Percentiles rank a stretch among this genome's conserved stretches.
Evolutionary conservation across 2,113 vertebrate genomes (phyloP).

Genomic region (Gallinago jamesoni): DNA sequence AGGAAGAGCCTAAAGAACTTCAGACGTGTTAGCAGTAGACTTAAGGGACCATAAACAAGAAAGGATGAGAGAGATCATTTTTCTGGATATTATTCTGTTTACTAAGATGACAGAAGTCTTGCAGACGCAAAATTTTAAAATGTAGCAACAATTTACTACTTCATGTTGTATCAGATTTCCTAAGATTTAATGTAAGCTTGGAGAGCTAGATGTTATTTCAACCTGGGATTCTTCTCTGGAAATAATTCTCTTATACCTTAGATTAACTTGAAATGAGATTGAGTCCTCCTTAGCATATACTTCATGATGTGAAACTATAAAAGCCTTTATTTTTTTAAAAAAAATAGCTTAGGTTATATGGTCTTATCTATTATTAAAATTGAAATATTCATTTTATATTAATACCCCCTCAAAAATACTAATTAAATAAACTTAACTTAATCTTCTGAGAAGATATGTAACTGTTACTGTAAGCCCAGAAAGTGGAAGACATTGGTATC

Average conservation of each 20-base stretch:
- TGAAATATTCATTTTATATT: neutral
- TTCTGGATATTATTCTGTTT: neutral
- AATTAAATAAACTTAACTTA: neutral
- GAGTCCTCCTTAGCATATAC: neutral
- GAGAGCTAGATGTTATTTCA: neutral
- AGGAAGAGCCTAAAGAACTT: neutral
- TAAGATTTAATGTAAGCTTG: neutral
- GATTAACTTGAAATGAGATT: neutral
- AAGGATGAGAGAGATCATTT: neutral
- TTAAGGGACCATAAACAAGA: neutral
- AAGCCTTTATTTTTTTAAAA: neutral
- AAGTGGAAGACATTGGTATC: neutral
- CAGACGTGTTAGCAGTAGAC: neutral
- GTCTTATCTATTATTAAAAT: neutral
- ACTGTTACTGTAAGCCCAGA: neutral
- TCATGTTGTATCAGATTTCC: neutral
- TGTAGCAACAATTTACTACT: neutral
- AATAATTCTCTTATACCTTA: neutral
- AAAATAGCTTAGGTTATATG: accelerated
- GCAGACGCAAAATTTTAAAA: neutral
- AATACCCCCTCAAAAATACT: neutral
- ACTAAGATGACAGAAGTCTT: neutral
- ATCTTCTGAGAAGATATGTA: neutral
- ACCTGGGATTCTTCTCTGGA: neutral
- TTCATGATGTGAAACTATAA: neutral